These are phyloP conservation scores for Falco novaeseelandiae DNA, from an alignment of 2,797 vertebrate genomes.

Conservation along the genomic window DNA sequence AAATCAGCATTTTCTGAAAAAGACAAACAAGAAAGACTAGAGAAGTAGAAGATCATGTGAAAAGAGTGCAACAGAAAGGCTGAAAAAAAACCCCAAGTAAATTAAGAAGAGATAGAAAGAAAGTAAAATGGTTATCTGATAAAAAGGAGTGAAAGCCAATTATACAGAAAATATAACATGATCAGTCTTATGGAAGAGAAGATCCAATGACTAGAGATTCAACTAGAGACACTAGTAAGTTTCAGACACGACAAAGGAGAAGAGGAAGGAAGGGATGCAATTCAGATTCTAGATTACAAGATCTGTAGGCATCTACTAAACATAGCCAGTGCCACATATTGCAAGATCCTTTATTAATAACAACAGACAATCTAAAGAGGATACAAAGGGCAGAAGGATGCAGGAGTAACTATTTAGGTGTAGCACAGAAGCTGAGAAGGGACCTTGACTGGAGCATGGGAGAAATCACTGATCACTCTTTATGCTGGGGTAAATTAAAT, in stretches of 20 bases:
- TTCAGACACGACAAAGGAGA: not conserved
- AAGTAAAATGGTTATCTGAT: not conserved
- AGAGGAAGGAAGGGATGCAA: not conserved
- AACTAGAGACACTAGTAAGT: not conserved
- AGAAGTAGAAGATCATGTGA: not conserved
- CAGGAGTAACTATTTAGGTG: not conserved
- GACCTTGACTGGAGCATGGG: not conserved
- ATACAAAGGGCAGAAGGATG: not conserved
- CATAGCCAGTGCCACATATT: not conserved
- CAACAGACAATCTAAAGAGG: not conserved
- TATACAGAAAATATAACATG: not conserved
- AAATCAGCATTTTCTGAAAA: not conserved
- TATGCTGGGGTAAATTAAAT: not conserved
- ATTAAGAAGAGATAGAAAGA: not conserved
- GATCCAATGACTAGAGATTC: not conserved
- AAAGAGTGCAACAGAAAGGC: not conserved
- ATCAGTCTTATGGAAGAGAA: not conserved
- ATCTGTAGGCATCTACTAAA: not conserved
- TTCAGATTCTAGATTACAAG: not conserved
- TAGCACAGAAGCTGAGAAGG: not conserved
- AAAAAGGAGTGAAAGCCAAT: not conserved
- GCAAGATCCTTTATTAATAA: not conserved
- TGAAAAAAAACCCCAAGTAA: not conserved
- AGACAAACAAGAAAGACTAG: not conserved
- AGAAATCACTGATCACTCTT: not conserved